Evolutionary conservation across 1,140 invertebrate species (phyloP).

Genomic region (Aphelenchoides avenae): DNA sequence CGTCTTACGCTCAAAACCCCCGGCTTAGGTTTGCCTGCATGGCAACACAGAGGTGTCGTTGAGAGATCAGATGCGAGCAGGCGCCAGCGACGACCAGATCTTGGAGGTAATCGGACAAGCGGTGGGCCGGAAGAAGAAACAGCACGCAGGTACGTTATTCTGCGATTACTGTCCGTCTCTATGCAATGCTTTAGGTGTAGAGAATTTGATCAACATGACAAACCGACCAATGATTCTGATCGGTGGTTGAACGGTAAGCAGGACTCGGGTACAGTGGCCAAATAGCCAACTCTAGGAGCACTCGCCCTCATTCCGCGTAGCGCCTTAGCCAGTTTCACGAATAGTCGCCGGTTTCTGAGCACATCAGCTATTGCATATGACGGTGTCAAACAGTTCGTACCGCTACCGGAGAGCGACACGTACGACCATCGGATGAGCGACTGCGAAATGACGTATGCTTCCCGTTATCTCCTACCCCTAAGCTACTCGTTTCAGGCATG

Average conservation of each 20-base stretch:
- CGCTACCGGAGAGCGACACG: no score
- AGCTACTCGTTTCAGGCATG: slow-evolving; percentile 67
- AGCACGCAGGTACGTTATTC: slow-evolving; percentile 78
- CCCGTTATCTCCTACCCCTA: slow-evolving; percentile 57
- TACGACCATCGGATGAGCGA: no score
- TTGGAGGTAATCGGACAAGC: slow-evolving; percentile 72
- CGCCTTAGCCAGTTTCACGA: no score
- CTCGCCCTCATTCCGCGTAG: no score
- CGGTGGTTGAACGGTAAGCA: slow-evolving; percentile 85
- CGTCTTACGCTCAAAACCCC: no score
- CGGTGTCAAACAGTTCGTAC: no score
- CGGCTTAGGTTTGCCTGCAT: slow-evolving; percentile 75
- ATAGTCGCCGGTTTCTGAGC: no score
- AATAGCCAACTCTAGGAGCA: no score
- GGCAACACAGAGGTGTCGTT: slow-evolving; percentile 87
- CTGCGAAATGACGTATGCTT: slow-evolving; percentile 30
- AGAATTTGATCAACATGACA: slow-evolving; percentile 82
- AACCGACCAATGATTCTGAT: slow-evolving; percentile 99
- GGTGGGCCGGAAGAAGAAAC: slow-evolving; percentile 77
- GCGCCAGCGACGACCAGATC: slow-evolving; percentile 69
- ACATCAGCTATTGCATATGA: no score
- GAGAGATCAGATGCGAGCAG: slow-evolving; percentile 73
- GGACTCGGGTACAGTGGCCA: no score
- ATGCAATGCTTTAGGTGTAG: slow-evolving; percentile 78
- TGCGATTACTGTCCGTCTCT: slow-evolving; percentile 1